These are phyloP conservation scores for Drosophila murphyi DNA, from an alignment of 1,140 invertebrate genomes.

Conservation along the genomic window DNA sequence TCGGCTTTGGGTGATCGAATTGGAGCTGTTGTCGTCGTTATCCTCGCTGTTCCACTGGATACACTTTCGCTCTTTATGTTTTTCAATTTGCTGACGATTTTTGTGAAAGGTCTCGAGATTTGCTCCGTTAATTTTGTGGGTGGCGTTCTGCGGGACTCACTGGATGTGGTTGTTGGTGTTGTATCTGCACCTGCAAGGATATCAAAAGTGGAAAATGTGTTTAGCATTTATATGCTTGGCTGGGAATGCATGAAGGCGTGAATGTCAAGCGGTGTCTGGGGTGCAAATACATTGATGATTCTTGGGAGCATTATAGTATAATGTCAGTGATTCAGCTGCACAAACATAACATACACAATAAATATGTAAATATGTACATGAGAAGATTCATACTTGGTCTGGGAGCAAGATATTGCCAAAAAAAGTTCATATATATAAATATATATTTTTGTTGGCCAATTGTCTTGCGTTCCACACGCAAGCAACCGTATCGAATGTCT, in stretches of 20 bases:
- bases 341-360: not conserved
- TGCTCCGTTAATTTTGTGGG: constrained; percentile 20
- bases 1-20: constrained; percentile 27
- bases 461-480: constrained; percentile 78
- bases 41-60: constrained; percentile 6
- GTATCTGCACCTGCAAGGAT: constrained; percentile 64
- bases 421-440: constrained; percentile 3
- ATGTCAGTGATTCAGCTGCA: not conserved
- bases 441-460: constrained; percentile 55
- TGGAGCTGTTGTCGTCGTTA: constrained; percentile 22
- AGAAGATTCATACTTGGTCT: not conserved
- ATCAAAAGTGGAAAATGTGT: constrained; percentile 9
- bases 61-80: constrained; percentile 50
- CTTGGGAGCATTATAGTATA: constrained; percentile 25
- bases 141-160: constrained; percentile 46
- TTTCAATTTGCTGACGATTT: constrained; percentile 45
- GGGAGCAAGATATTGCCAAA: constrained; percentile 18
- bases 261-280: constrained; percentile 62
- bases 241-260: constrained; percentile 30
- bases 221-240: constrained; percentile 20
- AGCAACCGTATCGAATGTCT: constrained; percentile 79
- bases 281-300: constrained; percentile 50
- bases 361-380: not conserved
- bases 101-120: constrained; percentile 4
- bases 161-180: constrained; percentile 48